These are phyloP conservation scores for Anastrepha obliqua DNA, from an alignment of 1,140 invertebrate species.

Conservation along the genomic window DNA sequence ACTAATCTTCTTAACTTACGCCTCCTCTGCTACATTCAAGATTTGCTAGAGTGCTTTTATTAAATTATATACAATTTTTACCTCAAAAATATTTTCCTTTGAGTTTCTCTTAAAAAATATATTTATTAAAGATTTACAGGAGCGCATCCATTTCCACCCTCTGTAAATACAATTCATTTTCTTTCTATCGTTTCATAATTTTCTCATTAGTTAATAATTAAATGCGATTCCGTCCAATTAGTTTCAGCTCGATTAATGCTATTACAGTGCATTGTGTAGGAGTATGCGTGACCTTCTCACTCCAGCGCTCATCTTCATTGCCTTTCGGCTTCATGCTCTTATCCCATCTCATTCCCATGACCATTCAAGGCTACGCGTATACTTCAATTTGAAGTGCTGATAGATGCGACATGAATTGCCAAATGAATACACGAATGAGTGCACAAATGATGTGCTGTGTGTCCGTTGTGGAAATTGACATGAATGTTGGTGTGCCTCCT, in stretches of 20 bases:
- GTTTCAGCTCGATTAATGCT: constrained; percentile 52
- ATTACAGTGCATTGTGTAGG: neutral
- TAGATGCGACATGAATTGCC: constrained; percentile 26
- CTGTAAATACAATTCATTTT: neutral
- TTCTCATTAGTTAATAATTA: constrained; percentile 52
- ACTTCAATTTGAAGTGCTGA: constrained; percentile 31
- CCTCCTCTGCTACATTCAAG: no score
- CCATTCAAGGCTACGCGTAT: constrained; percentile 5
- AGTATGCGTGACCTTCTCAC: neutral
- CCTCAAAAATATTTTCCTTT: no score
- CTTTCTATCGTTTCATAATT: neutral
- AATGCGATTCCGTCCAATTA: constrained; percentile 53
- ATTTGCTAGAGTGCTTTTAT: no score
- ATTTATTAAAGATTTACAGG: no score
- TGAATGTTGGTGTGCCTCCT: neutral
- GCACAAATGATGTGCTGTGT: constrained; percentile 33
- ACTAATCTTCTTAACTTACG: no score
- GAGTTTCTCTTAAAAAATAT: no score
- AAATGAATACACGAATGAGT: constrained; percentile 37
- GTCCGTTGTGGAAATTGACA: neutral
- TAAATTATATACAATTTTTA: no score
- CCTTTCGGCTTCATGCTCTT: neutral
- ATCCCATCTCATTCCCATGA: neutral
- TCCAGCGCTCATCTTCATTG: neutral
- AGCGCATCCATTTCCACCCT: no score